These are phyloP conservation scores for Gerris lacustris DNA, from an alignment of 2,888 invertebrate genomes.

Conservation along the genomic window DNA sequence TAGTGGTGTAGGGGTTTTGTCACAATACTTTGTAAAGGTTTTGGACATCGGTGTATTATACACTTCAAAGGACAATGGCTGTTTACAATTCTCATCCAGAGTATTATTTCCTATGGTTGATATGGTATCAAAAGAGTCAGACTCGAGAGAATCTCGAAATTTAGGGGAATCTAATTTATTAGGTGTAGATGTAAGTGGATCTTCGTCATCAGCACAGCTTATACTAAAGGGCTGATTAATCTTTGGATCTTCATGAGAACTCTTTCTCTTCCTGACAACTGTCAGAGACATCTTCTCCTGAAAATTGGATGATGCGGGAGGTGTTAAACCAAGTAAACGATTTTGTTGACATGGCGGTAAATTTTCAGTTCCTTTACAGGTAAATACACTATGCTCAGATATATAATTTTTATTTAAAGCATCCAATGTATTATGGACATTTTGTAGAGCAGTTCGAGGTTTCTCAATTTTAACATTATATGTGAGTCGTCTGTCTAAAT, in stretches of 20 bases:
- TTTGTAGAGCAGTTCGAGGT: not conserved
- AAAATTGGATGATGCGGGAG: not conserved
- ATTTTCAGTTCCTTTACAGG: not conserved
- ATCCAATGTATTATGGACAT: not conserved
- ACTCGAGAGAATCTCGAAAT: not conserved
- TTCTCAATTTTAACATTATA: not conserved
- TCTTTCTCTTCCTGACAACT: not conserved
- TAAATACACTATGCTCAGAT: not conserved
- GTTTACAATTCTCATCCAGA: not conserved
- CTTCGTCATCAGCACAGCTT: not conserved
- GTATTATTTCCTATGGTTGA: not conserved
- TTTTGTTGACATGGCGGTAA: not conserved
- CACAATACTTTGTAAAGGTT: not conserved
- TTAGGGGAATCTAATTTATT: not conserved
- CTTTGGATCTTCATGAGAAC: not conserved
- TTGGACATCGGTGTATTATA: not conserved
- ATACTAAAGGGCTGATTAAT: no score
- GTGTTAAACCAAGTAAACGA: not conserved
- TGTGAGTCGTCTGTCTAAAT: not conserved
- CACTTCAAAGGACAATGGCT: not conserved
- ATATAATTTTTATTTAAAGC: not conserved
- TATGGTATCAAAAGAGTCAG: not conserved
- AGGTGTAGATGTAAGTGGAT: not conserved
- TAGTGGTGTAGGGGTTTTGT: not conserved
- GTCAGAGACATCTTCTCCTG: not conserved